Base-by-base conservation (phyloP, 2,888 invertebrate species). In the Drosophila nr. medialis region DNA sequence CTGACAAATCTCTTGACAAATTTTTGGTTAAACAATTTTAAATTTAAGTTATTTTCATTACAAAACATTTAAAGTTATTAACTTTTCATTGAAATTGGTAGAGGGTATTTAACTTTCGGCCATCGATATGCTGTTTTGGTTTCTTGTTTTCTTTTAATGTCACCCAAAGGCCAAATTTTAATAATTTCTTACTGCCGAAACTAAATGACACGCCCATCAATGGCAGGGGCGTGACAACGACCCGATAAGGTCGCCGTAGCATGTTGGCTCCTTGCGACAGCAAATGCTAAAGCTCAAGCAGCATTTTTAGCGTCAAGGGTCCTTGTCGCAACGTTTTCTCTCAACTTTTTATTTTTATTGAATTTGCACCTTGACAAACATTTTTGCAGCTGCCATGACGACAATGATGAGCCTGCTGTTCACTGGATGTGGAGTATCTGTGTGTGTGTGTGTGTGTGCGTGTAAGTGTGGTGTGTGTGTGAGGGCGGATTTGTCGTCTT, bases 291-390 rank as follows among this genome's bases (percentile, higher is more conserved):
- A 79, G 71, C 63, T 71, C 63, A 63, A 68, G 50, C 42, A 49
- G 32, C 32, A 40, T 29, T 3, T n/a, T 32, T 24, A 30, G 40
- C 18, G 69, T 4, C 13, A 56, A 56, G 40, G 64, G 59, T 59
- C 54, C 77, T 30, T 11, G 68, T 34, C 15, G 32, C 49, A 45
- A 40, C 45, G 49, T 55, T 62, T 63, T 67, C 40, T 61, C 61
- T 64, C 59, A 64, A 64, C 66, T 74, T 83, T 89, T 84, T 89
- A 84, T 89, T 89, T 87, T 89, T 86, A 89, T 86, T 89, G 86
- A 86, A 86, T 86, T 86, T 86, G 85, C 86, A 86, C 89, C 87
- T 86, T 82, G 86, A 75, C 74, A 86, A 89, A 78, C 84, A 86
- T 89, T 86, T 86, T 80, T 80, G 80, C 77, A 80, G 77, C 83